Base-by-base conservation (phyloP, 2,797 vertebrate species). In the Agapornis canus region DNA sequence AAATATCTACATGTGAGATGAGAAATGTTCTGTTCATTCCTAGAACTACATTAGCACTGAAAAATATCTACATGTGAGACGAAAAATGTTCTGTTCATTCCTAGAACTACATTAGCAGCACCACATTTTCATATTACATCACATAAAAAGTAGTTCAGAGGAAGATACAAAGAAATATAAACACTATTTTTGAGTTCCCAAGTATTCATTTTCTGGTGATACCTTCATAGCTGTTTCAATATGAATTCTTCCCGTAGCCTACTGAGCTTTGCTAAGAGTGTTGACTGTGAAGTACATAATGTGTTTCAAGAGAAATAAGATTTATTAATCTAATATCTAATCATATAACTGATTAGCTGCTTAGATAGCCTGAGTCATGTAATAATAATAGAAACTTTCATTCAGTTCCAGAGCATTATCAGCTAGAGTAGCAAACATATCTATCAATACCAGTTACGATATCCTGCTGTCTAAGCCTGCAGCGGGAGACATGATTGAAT, bases 401-500 rank as follows among this genome's bases (percentile, higher is more conserved):
- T 93, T 96, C 88, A 90, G 25, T 11, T 13, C 39, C 61, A 78
- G 75, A 69, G 78, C 65, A 2, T 94, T 89, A 64, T 90, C 80
- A 90, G 73, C 78, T 89, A 80, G 61, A 89, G 70, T 59, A 94
- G 88, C 77, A 94, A 96, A 91, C 12, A 13, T 86, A 89, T 81
- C 13, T 29, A 84, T 96, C 37, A 8, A 84, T 95, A 91, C 37
- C 40, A 86, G 87, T 95, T 94, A 90, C 20, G 10, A 49, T 96
- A 95, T 61, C 80, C 56, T 89, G 86, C 77, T 93, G 59, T 91
- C 72, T 95, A 57, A 94, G 91, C 90, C 93, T 90, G 86, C 92
- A 82, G 13, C 70, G 59, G 79, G 88, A 96, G 94, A 93, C 69
- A 81, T 39, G 60, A 85, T 92, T 96, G 75, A 95, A 93, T 94